Percentiles rank a stretch among this genome's conserved stretches.
phyloP scores from a whole-genome alignment of 2,113 vertebrate genomes.

The Hemichromis elongatus region DNA sequence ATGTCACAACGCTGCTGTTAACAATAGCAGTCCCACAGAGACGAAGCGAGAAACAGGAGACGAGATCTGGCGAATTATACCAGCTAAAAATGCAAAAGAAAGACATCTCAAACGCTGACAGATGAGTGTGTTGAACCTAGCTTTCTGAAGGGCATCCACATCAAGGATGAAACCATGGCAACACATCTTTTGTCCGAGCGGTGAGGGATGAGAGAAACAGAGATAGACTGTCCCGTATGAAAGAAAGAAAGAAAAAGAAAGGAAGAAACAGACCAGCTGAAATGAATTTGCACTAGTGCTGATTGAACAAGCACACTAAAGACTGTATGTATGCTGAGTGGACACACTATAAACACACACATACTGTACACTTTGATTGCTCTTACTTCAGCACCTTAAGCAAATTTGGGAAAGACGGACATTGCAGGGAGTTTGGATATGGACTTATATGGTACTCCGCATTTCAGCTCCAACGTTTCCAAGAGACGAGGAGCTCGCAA shows the following conservation, averaged over 20 bases:
- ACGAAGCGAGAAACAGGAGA: not conserved
- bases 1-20: constrained; percentile 33
- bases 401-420: constrained; percentile 36
- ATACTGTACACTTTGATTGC: constrained; percentile 37
- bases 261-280: constrained; percentile 66
- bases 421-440: constrained; percentile 16
- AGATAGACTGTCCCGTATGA: constrained; percentile 39
- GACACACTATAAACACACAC: constrained; percentile 56
- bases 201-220: constrained; percentile 36
- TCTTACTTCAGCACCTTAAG: constrained; percentile 70
- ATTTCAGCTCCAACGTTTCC: constrained; percentile 39
- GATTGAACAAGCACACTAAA: constrained; percentile 68
- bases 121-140: constrained; percentile 45
- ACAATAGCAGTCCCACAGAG: constrained; percentile 1
- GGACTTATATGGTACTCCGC: constrained; percentile 38
- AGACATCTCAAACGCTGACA: constrained; percentile 40
- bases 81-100: constrained; percentile 28
- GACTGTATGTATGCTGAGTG: constrained; percentile 61
- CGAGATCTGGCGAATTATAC: constrained; percentile 2
- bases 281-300: constrained; percentile 75
- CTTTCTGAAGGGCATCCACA: constrained; percentile 58
- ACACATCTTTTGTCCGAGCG: constrained; percentile 55
- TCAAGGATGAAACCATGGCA: constrained; percentile 69
- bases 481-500: constrained; percentile 35
- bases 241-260: constrained; percentile 14